Evolutionary conservation across 1,140 invertebrate genomes (phyloP).

Genomic region (Danaus melanippus): DNA sequence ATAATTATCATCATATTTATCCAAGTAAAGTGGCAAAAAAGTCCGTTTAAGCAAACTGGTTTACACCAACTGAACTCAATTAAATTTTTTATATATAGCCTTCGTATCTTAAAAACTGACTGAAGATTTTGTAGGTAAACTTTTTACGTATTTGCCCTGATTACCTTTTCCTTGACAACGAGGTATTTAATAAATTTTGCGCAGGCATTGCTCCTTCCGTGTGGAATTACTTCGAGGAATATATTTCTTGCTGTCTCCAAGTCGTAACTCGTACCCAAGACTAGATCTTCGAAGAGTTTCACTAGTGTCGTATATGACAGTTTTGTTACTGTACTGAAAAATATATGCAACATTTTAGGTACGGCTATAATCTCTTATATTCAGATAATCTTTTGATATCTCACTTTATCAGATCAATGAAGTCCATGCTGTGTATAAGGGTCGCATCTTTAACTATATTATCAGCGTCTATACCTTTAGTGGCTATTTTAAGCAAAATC

Average conservation of each 20-base stretch:
- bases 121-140: no score
- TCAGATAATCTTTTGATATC: constrained; percentile 19
- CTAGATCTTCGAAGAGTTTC: constrained; percentile 71
- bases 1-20: no score
- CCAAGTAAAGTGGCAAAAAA: no score
- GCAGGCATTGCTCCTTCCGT: constrained; percentile 77
- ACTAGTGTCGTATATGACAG: constrained; percentile 70
- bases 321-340: constrained; percentile 68
- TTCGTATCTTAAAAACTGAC: no score
- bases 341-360: constrained; percentile 14
- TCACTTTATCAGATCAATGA: constrained; percentile 51
- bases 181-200: constrained; percentile 77
- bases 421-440: constrained; percentile 52
- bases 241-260: constrained; percentile 79
- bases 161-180: constrained; percentile 74
- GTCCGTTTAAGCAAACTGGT: no score
- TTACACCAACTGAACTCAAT: no score
- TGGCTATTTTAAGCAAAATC: constrained; percentile 51
- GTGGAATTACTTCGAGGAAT: constrained; percentile 81
- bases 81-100: no score
- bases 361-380: not conserved
- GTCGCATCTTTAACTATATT: constrained; percentile 52
- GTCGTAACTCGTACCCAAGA: constrained; percentile 76
- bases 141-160: not conserved
- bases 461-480: constrained; percentile 51